Evolutionary conservation across 2,113 vertebrate genomes (phyloP).

Genomic region (Pseudopodoces humilis): DNA sequence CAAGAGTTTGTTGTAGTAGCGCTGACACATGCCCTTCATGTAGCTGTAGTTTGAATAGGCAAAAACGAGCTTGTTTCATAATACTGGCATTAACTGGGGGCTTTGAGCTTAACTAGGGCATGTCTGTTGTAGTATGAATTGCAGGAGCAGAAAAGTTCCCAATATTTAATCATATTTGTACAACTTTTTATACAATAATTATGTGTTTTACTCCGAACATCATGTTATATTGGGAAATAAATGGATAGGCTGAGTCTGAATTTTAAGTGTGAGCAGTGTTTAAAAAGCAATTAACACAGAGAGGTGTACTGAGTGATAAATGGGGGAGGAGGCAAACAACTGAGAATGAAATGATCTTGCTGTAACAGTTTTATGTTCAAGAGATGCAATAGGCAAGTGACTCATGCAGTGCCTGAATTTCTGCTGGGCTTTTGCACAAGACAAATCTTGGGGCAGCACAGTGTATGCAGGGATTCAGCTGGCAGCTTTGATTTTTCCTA

Average conservation of each 20-base stretch:
- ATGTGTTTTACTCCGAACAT: slow-evolving; percentile 28
- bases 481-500: not conserved
- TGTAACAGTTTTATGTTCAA: not conserved
- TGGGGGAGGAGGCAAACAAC: not conserved
- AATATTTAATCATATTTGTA: slow-evolving; percentile 41
- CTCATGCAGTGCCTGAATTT: not conserved
- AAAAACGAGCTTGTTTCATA: not conserved
- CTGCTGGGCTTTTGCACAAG: not conserved
- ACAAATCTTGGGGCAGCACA: not conserved
- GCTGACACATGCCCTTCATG: not conserved
- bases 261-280: slow-evolving; percentile 40
- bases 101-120: not conserved
- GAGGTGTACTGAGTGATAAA: slow-evolving; percentile 21
- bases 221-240: slow-evolving; percentile 48
- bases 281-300: slow-evolving; percentile 48
- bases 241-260: slow-evolving; percentile 22
- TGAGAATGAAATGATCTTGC: not conserved
- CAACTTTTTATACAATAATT: slow-evolving; percentile 37
- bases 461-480: not conserved
- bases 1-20: not conserved
- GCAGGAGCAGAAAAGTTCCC: not conserved
- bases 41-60: not conserved
- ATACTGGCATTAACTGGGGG: not conserved
- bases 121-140: not conserved
- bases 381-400: not conserved